phyloP scores from a whole-genome alignment of 2,888 invertebrate species.

The Ischnura elegans region DNA sequence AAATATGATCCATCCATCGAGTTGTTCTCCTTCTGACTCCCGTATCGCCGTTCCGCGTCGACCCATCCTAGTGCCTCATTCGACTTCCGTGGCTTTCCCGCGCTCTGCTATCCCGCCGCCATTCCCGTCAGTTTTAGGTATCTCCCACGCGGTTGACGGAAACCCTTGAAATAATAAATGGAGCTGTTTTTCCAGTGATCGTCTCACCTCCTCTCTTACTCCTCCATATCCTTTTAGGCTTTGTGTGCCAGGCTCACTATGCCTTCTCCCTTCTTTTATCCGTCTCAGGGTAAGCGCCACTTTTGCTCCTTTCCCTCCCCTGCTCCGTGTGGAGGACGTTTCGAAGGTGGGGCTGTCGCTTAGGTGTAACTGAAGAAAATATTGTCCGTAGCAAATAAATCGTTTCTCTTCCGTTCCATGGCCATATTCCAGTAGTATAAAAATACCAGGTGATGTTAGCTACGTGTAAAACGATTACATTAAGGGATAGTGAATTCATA shows the following conservation, averaged over 20 bases:
- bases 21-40: not conserved
- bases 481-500: no score
- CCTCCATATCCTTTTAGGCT: not conserved
- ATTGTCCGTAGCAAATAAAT: no score
- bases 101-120: not conserved
- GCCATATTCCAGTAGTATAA: no score
- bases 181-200: slow-evolving; percentile 47
- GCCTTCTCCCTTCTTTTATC: not conserved
- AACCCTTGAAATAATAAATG: slow-evolving; percentile 50
- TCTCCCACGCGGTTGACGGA: slow-evolving; percentile 17
- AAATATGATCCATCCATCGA: not conserved
- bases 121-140: not conserved
- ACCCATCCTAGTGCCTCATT: not conserved
- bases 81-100: not conserved
- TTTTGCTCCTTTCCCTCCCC: no score
- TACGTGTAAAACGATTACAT: no score
- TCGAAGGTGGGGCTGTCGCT: no score
- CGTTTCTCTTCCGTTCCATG: no score
- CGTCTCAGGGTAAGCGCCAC: no score
- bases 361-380: no score
- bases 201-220: not conserved
- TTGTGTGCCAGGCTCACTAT: not conserved
- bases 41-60: not conserved
- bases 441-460: no score
- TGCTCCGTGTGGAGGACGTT: no score